phyloP scores from a whole-genome alignment of 2,888 invertebrate genomes.

The Dyspetes luteomarginatus region DNA sequence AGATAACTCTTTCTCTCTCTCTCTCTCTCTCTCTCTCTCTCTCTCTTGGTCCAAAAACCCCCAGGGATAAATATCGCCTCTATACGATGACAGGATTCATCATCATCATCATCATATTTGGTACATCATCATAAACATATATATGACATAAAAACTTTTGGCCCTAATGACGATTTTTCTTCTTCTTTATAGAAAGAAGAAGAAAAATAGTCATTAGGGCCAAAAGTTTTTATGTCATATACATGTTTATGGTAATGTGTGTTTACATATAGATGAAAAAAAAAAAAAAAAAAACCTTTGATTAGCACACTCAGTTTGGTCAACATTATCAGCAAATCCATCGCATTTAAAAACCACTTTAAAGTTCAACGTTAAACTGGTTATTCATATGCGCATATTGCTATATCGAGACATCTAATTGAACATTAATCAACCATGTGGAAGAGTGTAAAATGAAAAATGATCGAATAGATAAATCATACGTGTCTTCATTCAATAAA shows the following conservation, averaged over 20 bases:
- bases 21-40: neutral
- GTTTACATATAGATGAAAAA: no score
- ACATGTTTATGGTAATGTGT: no score
- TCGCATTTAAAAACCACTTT: neutral
- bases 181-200: no score
- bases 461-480: neutral
- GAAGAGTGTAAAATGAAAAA: neutral
- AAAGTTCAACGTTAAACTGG: neutral
- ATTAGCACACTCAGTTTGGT: neutral
- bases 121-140: neutral
- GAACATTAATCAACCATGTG: slow-evolving; percentile 17
- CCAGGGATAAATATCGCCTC: neutral
- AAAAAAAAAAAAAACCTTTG: no score
- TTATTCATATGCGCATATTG: neutral
- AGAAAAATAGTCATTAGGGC: no score
- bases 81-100: neutral
- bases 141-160: neutral
- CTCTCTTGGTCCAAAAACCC: neutral
- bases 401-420: neutral
- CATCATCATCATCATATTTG: slow-evolving; percentile 1
- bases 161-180: neutral
- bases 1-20: neutral
- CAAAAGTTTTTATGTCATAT: neutral
- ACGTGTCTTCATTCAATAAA: neutral
- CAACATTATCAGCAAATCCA: neutral